Conservation (phyloP, 2,888 invertebrate genomes). For the Candidula unifasciata region DNA sequence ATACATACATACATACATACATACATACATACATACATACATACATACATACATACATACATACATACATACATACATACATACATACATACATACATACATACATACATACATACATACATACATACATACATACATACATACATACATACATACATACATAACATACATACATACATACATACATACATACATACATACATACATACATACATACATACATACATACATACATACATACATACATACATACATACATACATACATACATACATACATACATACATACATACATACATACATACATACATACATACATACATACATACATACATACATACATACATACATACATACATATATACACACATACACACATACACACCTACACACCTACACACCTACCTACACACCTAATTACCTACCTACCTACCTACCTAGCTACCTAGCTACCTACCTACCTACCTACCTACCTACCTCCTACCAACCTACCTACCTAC, state of each 20-base stretch:
- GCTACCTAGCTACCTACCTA: too few relatives aligned
- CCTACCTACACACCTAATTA: too few relatives aligned
- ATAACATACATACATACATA: background rate
- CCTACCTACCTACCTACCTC: too few relatives aligned
- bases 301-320: conserved; percentile 25
- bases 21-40: background rate
- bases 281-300: conserved; percentile 1
- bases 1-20: background rate
- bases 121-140: background rate
- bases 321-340: conserved; percentile 10
- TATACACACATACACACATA: background rate
- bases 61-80: background rate
- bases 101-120: background rate
- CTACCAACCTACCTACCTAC: too few relatives aligned
- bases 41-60: background rate
- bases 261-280: conserved; percentile 7
- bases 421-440: too few relatives aligned
- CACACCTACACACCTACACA: too few relatives aligned
- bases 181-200: background rate
- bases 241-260: background rate
- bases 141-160: background rate
- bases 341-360: background rate
- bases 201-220: background rate
- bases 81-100: background rate
- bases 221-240: too few relatives aligned